Conservation (phyloP, 1,140 invertebrate genomes). For the Tetragnatha versicolor region DNA sequence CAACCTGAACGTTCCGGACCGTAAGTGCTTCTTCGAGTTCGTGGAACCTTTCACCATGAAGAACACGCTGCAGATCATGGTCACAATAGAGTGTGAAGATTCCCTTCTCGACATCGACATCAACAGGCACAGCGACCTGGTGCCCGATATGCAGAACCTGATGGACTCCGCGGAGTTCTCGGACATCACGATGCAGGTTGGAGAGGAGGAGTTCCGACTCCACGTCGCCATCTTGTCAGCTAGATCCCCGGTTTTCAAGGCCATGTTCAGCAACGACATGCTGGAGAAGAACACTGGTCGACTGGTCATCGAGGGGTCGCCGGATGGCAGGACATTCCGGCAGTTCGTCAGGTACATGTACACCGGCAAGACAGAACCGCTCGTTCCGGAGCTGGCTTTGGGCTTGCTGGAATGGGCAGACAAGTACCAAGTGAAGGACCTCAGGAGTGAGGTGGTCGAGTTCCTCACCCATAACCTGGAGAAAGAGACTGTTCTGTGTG, state of each 20-base stretch:
- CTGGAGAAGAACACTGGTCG: not conserved
- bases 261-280: constrained; percentile 57
- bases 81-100: not conserved
- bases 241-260: constrained; percentile 57
- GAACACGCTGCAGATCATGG: too few relatives aligned
- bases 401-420: not conserved
- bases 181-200: not conserved
- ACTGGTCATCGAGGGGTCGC: not conserved
- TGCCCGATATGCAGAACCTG: not conserved
- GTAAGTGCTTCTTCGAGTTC: not conserved
- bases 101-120: not conserved
- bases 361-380: not conserved
- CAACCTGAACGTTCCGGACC: too few relatives aligned
- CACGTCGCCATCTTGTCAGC: constrained; percentile 57
- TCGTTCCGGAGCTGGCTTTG: not conserved
- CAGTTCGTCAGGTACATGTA: not conserved
- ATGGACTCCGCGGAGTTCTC: not conserved
- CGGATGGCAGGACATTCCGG: not conserved
- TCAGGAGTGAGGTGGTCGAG: not conserved
- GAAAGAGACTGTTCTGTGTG: not conserved
- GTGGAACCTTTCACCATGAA: not conserved
- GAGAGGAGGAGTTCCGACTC: constrained; percentile 9
- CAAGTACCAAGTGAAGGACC: not conserved
- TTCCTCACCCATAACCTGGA: not conserved
- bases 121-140: not conserved